These are phyloP conservation scores for Mechanitis messenoides DNA, from an alignment of 2,888 invertebrate species.

Conservation along the genomic window DNA sequence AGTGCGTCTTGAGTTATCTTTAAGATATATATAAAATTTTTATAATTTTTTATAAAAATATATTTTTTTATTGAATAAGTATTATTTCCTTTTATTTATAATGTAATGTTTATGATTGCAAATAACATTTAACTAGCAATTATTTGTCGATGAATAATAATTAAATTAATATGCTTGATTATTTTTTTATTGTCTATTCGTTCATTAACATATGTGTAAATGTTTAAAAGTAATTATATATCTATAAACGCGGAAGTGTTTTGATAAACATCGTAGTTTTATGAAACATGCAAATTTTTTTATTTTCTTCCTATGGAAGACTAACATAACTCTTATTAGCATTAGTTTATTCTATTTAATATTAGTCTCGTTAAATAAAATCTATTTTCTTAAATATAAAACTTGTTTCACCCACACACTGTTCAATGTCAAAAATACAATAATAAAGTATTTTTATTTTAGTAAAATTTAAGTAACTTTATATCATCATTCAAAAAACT, in stretches of 20 bases:
- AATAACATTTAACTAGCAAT: too few species aligned
- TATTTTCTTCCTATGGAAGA: not conserved
- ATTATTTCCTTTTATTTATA: too few species aligned
- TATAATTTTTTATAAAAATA: too few species aligned
- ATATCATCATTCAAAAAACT: constrained; percentile 23
- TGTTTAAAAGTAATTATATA: not conserved
- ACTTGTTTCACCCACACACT: constrained; percentile 66
- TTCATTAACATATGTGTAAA: constrained; percentile 4
- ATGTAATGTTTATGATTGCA: too few species aligned
- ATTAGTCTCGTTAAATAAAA: constrained; percentile 51
- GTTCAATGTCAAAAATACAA: constrained; percentile 47
- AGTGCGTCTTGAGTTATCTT: too few species aligned
- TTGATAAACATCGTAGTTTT: not conserved
- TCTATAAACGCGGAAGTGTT: not conserved
- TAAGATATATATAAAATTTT: too few species aligned
- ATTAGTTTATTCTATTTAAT: not conserved
- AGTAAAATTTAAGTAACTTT: not conserved
- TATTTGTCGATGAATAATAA: too few species aligned
- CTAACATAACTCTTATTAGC: not conserved
- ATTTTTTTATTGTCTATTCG: constrained; percentile 1
- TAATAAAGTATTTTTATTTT: constrained; percentile 29
- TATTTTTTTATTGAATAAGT: too few species aligned
- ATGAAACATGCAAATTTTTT: not conserved
- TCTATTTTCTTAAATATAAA: constrained; percentile 46
- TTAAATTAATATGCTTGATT: not conserved